A percentile compares a stretch with the other conserved stretches of the same genome.
These are phyloP conservation scores for Marasmarcha lunaedactyla DNA, from an alignment of 2,888 invertebrate genomes.

Conservation along the genomic window DNA sequence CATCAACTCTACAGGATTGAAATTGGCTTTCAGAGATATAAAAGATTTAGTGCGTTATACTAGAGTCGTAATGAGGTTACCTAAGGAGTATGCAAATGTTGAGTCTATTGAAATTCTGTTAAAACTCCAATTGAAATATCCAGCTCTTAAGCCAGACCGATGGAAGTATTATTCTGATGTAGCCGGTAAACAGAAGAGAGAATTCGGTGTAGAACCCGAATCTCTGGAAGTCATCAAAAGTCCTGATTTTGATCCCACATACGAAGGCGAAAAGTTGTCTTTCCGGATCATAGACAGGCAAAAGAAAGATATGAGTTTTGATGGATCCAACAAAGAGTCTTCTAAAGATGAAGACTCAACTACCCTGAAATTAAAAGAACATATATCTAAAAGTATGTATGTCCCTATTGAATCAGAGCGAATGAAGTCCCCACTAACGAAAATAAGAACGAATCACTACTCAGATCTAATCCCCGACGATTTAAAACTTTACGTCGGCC, in stretches of 20 bases:
- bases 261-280: conserved; percentile 34
- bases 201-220: conserved; percentile 54
- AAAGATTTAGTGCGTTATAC: conserved; percentile 46
- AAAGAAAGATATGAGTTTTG: conserved; percentile 39
- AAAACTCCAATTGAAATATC: conserved; percentile 34
- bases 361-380: conserved; percentile 25
- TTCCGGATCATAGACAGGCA: conserved; percentile 52
- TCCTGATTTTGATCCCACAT: conserved; percentile 37
- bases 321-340: conserved; percentile 19
- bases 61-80: conserved; percentile 43
- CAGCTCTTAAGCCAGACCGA: conserved; percentile 43
- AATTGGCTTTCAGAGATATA: conserved; percentile 42
- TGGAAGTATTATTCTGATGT: conserved; percentile 60
- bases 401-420: conserved; percentile 35
- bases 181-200: conserved; percentile 53
- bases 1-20: conserved; percentile 44
- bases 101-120: conserved; percentile 40
- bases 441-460: conserved; percentile 46
- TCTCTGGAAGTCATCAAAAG: conserved; percentile 47
- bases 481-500: conserved; percentile 48
- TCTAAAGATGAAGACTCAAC: conserved; percentile 18
- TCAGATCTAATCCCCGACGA: conserved; percentile 48
- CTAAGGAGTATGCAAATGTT: conserved; percentile 41
- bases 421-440: conserved; percentile 34
- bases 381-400: conserved; percentile 37